Base-by-base conservation (phyloP, 2,113 vertebrate species). In the Nibea coibor region DNA sequence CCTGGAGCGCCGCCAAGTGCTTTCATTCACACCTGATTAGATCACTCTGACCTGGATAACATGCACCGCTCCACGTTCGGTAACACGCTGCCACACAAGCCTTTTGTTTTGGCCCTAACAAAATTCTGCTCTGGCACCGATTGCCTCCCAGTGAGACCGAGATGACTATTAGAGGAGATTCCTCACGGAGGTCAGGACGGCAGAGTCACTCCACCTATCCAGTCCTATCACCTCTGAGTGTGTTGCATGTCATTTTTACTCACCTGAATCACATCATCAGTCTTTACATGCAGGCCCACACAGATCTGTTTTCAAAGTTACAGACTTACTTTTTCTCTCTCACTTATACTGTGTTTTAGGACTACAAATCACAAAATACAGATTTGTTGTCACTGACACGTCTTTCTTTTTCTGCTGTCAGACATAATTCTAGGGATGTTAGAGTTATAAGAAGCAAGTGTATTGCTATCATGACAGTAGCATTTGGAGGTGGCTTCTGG, bases 21-120 rank as follows among this genome's bases (percentile, higher is more conserved):
- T 90, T 93, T 91, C 90, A 92, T 91, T 93, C 92, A 92, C 89
- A 94, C 88, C 87, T 90, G 92, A 94, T 94, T 92, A 92, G 80
- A 93, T 92, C 91, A 89, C 75, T 72, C 58, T 93, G 89, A 89
- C 91, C 87, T 91, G 87, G 89, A 89, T 92, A 90, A 87, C 89
- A 88, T 50, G 68, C 85, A 54, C 66, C 35, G 56, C 79, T 89
- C 61, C 77, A 69, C 14, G 51, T 81, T 76, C 9, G 2, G 66
- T 78, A 72, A 69, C 87, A 75, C 12, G 51, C 80, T 67, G 81
- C 80, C 62, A 64, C 78, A 81, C 69, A 76, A 20, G 75, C 73
- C 50, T 84, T 90, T 86, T 90, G 71, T 80, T 39, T 77, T 56
- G 53, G 62, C 59, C 24, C 73, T 45, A 72, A 75, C 71, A 64